These are phyloP conservation scores for Cyclophora albipunctata DNA, from an alignment of 2,888 invertebrate species.

Conservation along the genomic window DNA sequence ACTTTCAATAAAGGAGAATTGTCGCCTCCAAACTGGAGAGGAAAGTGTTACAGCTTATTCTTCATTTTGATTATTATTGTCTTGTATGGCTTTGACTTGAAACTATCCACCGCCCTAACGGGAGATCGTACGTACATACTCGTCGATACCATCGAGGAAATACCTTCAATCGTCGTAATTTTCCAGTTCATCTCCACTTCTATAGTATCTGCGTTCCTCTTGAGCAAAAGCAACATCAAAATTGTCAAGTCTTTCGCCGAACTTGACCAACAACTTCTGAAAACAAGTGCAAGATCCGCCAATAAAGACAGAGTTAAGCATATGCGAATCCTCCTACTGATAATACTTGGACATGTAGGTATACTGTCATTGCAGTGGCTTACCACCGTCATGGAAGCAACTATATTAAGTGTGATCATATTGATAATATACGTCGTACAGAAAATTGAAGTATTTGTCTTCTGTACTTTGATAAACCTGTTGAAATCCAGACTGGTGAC, in stretches of 20 bases:
- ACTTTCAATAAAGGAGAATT: no score
- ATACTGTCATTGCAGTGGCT: no score
- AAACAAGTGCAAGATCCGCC: no score
- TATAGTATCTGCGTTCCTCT: conserved; percentile 26
- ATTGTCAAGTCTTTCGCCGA: conserved; percentile 29
- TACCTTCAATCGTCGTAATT: conserved; percentile 29
- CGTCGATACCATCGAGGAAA: conserved; percentile 24
- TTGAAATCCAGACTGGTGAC: conserved; percentile 30
- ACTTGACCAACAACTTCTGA: conserved; percentile 21
- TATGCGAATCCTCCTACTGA: no score
- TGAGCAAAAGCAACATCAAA: conserved; percentile 25
- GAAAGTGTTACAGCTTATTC: no score
- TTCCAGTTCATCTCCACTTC: conserved; percentile 30
- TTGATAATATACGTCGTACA: conserved; percentile 31
- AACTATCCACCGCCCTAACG: background rate
- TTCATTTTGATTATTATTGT: no score
- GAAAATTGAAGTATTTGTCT: conserved; percentile 36
- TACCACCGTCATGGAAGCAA: no score
- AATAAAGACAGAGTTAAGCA: no score
- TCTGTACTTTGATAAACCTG: conserved; percentile 37
- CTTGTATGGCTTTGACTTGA: no score
- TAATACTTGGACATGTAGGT: no score
- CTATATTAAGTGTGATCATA: conserved; percentile 6
- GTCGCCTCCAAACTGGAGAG: no score
- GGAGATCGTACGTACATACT: conserved; percentile 1